A percentile compares a stretch with the other conserved stretches of the same genome.
phyloP scores from a whole-genome alignment of 2,888 invertebrate species.

The Phortica magna region DNA sequence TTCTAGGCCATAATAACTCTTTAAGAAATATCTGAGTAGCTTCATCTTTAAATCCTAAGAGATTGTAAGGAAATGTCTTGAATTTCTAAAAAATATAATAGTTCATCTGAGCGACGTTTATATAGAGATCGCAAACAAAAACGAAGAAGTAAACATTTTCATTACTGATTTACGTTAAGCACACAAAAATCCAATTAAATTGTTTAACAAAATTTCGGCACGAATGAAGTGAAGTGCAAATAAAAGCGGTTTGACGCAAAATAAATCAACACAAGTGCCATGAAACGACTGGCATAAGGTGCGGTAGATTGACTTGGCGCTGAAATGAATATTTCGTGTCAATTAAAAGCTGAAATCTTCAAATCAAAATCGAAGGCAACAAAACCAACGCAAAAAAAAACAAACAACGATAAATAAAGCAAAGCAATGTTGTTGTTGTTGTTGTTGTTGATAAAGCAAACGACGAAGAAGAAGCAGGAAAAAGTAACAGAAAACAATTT shows the following conservation, averaged over 20 bases:
- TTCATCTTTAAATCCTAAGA: no score
- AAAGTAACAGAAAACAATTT: conserved; percentile 46
- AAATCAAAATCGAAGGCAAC: background rate
- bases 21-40: no score
- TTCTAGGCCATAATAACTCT: no score
- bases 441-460: background rate
- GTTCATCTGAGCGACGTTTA: no score
- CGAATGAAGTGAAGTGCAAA: background rate
- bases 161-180: background rate
- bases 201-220: background rate
- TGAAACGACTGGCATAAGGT: no score
- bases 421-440: background rate
- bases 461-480: background rate
- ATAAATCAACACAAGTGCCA: background rate
- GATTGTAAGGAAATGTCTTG: no score
- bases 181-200: background rate
- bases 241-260: background rate
- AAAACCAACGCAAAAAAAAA: background rate
- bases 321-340: background rate
- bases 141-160: background rate
- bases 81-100: no score
- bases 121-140: no score
- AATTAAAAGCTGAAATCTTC: background rate
- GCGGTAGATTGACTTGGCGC: background rate
- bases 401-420: background rate